These are phyloP conservation scores for Eunapius fragilis DNA, from an alignment of 37 sponge, comb jelly and placozoan genomes.

Conservation along the genomic window DNA sequence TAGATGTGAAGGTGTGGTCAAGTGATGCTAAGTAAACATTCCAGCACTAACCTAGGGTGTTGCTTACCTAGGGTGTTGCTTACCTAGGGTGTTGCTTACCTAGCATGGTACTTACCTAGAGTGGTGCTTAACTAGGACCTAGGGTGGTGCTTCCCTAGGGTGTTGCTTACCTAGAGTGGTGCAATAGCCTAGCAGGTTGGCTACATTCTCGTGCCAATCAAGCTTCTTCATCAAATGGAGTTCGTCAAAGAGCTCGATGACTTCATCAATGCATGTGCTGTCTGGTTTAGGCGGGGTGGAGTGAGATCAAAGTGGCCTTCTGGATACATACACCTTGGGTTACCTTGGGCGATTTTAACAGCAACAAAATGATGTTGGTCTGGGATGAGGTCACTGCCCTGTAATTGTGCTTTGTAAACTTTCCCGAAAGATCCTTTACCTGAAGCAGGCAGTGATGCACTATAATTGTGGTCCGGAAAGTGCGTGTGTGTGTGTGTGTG, in stretches of 20 bases:
- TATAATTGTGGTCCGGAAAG: no score
- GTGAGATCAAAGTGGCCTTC: no score
- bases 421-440: constrained; percentile 52
- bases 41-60: no score
- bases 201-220: constrained; percentile 31
- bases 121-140: no score
- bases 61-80: no score
- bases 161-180: constrained; percentile 29
- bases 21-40: no score
- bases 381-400: constrained; percentile 1
- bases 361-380: constrained; percentile 32
- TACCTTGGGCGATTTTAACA: constrained; percentile 25
- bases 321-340: not conserved
- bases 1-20: not conserved
- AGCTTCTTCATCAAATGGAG: constrained; percentile 28
- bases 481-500: no score
- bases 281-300: no score
- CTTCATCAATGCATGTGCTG: not conserved
- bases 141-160: no score
- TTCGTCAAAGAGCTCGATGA: constrained; percentile 29
- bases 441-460: not conserved
- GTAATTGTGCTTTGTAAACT: constrained; percentile 34
- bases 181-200: constrained; percentile 32
- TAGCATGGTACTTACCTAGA: no score
- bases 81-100: no score